Evolutionary conservation across 2,888 invertebrate genomes (phyloP).

Genomic region (Rhogogaster chlorosoma): DNA sequence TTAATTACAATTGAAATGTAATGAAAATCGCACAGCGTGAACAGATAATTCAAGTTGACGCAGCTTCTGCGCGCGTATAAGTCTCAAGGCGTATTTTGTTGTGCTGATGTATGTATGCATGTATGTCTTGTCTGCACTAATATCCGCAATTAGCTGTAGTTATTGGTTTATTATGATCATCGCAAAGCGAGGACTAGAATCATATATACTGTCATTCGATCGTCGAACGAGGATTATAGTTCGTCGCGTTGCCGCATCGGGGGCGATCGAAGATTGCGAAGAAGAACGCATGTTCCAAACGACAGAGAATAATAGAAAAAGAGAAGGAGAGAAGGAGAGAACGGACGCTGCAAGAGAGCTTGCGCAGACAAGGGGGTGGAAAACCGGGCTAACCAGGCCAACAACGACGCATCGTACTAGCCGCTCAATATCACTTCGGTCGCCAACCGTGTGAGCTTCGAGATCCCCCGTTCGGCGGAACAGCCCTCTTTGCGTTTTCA

Average conservation of each 20-base stretch:
- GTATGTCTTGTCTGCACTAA: background rate
- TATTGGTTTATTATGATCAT: slow-evolving; percentile 21
- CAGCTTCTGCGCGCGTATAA: background rate
- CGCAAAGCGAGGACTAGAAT: background rate
- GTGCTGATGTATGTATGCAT: background rate
- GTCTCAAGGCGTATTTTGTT: background rate
- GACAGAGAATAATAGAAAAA: slow-evolving; percentile 42
- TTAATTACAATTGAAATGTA: background rate
- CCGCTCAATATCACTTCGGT: slow-evolving; percentile 48
- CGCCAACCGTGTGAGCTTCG: slow-evolving; percentile 40
- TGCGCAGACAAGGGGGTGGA: slow-evolving; percentile 45
- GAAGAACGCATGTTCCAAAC: slow-evolving; percentile 43
- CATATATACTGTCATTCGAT: slow-evolving; percentile 31
- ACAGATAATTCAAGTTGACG: background rate
- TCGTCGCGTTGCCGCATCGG: slow-evolving; percentile 12
- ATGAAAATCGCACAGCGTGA: background rate
- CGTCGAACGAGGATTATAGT: slow-evolving; percentile 17
- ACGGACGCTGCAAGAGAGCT: slow-evolving; percentile 59
- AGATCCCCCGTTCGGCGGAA: slow-evolving; percentile 37
- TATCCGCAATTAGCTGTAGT: slow-evolving; percentile 11
- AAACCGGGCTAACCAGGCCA: slow-evolving; percentile 50
- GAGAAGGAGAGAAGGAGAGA: slow-evolving; percentile 49
- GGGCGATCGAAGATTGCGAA: slow-evolving; percentile 29
- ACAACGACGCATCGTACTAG: slow-evolving; percentile 38
- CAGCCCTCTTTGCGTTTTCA: slow-evolving; percentile 69